Evolutionary conservation across 2,113 vertebrate genomes (phyloP), one percentile per base, ranked within the genome.

Genomic region (Cephalopterus ornatus): DNA sequence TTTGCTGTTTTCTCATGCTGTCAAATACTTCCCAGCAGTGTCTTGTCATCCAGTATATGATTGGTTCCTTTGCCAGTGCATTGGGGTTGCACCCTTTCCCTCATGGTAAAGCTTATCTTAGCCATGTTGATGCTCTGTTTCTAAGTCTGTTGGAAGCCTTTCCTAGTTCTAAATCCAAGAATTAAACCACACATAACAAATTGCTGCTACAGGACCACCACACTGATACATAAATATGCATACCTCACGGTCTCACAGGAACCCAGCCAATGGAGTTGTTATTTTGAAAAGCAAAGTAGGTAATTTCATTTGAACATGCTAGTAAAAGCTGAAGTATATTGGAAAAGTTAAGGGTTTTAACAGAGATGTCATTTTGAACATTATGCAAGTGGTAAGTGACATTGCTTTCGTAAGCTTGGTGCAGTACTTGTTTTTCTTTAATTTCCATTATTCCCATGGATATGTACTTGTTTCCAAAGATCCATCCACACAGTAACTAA

Each of bases 371-470:
- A 85, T 67, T 94, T 84, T 88, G 83, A 93, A 75, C n/a, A 23
- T 63, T 39, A 35, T 66, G 18, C 46, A 79, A 41, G 23, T 44
- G 70, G 30, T 35, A 83, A 73, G 70, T 93, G 88, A 92, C 71
- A 92, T 76, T 97, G 92, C 39, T 92, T 96, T 95, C 92, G 50
- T 95, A 93, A 97, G 37, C 47, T 96, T 96, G 73, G 65, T 92
- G 85, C 28, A 52, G 78, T 92, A 88, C n/a, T 63, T 84, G 47
- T 76, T 96, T 96, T 97, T 95, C 81, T 95, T 97, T 97, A 82
- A 94, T 97, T 97, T 98, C 46, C 78, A 75, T 96, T 71, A 88
- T 82, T 97, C 87, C 82, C 59, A 63, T 49, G 78, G 83, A 94
- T 42, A 91, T 72, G 73, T 19, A 88, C 63, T 74, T 97, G 85